Conservation (phyloP, 2,113 vertebrate genomes). For the Nycticorax nycticorax region DNA sequence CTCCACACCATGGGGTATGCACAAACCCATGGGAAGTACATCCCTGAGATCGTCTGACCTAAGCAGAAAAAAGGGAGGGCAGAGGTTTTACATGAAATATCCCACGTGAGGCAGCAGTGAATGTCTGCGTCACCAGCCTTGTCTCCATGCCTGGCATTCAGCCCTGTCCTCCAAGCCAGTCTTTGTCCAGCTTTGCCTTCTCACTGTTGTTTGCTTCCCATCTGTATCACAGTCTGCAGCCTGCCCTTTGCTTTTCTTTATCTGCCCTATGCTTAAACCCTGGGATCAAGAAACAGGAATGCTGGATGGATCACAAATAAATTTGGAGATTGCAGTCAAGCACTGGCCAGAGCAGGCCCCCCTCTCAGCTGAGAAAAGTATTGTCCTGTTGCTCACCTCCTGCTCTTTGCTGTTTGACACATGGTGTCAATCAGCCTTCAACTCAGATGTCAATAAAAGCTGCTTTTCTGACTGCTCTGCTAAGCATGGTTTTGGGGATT, state of each 20-base stretch:
- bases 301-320: background rate
- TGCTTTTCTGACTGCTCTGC: background rate
- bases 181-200: background rate
- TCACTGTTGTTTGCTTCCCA: background rate
- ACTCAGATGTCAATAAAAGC: background rate
- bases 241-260: background rate
- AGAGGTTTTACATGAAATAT: background rate
- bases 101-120: background rate
- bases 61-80: background rate
- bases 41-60: background rate
- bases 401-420: background rate
- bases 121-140: background rate
- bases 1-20: accelerated
- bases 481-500: background rate
- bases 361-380: background rate
- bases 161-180: background rate
- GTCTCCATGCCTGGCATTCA: background rate
- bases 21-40: background rate
- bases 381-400: background rate
- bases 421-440: background rate
- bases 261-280: background rate
- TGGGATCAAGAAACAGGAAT: background rate
- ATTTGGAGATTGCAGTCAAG: background rate
- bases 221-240: background rate
- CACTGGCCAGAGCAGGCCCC: background rate